Base-by-base conservation (phyloP, 2,797 vertebrate genomes). In the Poecilia wingei region DNA sequence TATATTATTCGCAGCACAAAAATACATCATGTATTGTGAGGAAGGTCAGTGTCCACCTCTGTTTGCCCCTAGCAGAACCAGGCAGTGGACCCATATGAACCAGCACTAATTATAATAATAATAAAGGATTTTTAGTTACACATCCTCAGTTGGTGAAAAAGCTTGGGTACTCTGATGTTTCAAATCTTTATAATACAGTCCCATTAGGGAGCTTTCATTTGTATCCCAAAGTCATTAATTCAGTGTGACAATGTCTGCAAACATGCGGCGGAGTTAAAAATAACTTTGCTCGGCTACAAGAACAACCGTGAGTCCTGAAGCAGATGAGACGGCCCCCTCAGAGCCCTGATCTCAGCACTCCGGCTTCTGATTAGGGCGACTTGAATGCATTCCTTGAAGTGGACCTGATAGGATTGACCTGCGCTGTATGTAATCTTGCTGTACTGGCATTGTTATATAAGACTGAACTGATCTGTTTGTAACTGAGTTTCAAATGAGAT, bases 291-390 rank as follows among this genome's bases (percentile, higher is more conserved):
- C 41, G 45, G 59, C 33, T 57, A 76, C 53, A 72, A 68, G 46
- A 49, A 33, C n/a, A 74, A 73, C 41, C 64, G 55, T 49, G 28
- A 25, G 39, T 33, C 45, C 53, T 8, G 2, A 53, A 59, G 45
- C 74, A 77, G 51, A 61, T 70, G 51, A 49, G 20, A 20, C 0
- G 5, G 57, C 41, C 47, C 51, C 70, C 43, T 36, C 61, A 70
- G 43, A 70, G 78, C n/a, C 49, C 41, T 36, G 43, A 79, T 76
- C 69, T 73, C 74, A 73, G 47, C 47, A 76, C 39, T 53, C 72
- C 1, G n/a, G 16, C 43, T 28, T 51, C 70, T 20, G 9, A 69
- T 51, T 83, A 43, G 61, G 51, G 68, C 18, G 14, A 76, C 57
- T 47, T 46, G 1, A 75, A 53, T 39, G 64, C 33, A 10, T 22